A percentile compares a stretch with the other conserved stretches of the same genome.
Evolutionary conservation across 1,140 invertebrate genomes (phyloP).

Genomic region (Tetragonula clypearis): DNA sequence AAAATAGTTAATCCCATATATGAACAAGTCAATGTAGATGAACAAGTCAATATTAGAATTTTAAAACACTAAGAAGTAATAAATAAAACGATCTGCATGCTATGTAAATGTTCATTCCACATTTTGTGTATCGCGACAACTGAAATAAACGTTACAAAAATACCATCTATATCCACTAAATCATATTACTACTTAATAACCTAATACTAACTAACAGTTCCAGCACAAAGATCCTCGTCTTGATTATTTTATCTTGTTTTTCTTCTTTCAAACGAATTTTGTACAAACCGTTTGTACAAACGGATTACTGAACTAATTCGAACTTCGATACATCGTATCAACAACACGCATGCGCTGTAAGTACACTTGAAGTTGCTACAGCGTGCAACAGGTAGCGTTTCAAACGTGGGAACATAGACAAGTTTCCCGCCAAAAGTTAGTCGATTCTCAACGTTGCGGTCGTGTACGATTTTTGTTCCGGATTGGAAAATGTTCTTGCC

Average conservation of each 20-base stretch:
- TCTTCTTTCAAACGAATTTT: neutral
- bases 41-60: neutral
- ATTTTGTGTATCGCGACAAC: conserved; percentile 2
- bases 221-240: neutral
- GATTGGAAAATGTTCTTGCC: neutral
- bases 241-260: neutral
- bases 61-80: neutral
- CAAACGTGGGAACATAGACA: neutral
- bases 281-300: neutral
- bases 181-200: neutral
- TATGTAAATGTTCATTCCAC: conserved; percentile 16
- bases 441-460: neutral
- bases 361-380: neutral
- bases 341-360: neutral
- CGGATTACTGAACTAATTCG: neutral
- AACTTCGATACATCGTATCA: neutral
- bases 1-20: neutral
- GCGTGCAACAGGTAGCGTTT: conserved; percentile 31
- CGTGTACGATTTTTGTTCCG: no score
- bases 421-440: conserved; percentile 27
- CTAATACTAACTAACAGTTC: neutral
- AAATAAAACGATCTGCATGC: neutral
- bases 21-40: neutral
- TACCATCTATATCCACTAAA: neutral
- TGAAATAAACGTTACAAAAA: conserved; percentile 35